These are phyloP conservation scores for Neomonachus schauinslandi DNA, from an alignment of 2,113 vertebrate genomes.

Conservation along the genomic window DNA sequence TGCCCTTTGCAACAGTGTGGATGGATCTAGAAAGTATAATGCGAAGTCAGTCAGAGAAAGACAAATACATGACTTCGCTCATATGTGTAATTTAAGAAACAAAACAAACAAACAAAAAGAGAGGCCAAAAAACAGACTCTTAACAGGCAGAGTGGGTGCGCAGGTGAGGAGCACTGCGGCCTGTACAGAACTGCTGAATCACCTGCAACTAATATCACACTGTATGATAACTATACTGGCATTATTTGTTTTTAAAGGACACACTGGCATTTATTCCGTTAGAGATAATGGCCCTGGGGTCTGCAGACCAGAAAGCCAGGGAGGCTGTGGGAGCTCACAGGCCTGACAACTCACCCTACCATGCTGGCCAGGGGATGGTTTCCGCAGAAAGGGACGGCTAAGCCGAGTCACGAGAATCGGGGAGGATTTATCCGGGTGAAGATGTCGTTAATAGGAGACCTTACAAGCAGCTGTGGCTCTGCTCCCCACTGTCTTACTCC, in stretches of 20 bases:
- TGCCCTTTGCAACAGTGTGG: not conserved
- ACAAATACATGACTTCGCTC: not conserved
- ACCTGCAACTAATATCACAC: not conserved
- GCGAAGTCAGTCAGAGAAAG: not conserved
- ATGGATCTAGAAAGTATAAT: not conserved
- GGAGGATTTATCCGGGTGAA: not conserved
- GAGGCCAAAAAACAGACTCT: not conserved
- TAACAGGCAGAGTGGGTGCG: not conserved
- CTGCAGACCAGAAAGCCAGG: not conserved
- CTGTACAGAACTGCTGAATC: not conserved
- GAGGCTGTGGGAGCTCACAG: not conserved
- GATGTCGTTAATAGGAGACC: not conserved
- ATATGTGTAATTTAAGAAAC: not conserved
- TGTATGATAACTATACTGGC: not conserved
- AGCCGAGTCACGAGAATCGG: not conserved
- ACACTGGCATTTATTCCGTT: not conserved
- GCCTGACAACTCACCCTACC: not conserved
- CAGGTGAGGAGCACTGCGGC: not conserved
- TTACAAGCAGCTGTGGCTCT: fast-evolving
- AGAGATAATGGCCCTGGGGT: not conserved
- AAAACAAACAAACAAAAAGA: not conserved
- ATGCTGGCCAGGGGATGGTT: not conserved
- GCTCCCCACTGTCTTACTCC: fast-evolving
- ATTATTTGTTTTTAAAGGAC: not conserved
- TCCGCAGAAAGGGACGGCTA: not conserved